Base-by-base conservation (phyloP, 2,113 vertebrate species). In the Elgaria multicarinata region DNA sequence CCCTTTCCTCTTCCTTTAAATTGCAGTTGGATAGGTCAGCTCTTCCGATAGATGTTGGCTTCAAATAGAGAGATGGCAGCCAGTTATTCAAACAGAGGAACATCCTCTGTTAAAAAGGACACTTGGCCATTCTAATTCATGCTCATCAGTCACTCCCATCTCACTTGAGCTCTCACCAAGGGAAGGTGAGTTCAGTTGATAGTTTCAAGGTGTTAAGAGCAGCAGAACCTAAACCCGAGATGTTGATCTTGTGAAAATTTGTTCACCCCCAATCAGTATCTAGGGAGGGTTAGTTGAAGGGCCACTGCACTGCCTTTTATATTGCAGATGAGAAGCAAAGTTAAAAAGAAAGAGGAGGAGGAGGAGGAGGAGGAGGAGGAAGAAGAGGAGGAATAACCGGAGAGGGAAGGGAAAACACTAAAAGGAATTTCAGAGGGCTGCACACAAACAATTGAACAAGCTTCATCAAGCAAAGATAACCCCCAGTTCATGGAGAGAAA, bases 381-480 rank as follows among this genome's bases (percentile, higher is more conserved):
- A n/a, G n/a, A n/a, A n/a, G n/a, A n/a, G n/a, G n/a, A n/a, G 58
- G 12, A 72, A 44, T 82, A 46, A 79, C 3, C 18, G 36, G 16
- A 9, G n/a, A 9, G 44, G 1, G 46, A 8, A 1, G 28, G 36
- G 28, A n/a, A n/a, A n/a, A 62, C 58, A 6, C 28, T 28, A 22
- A 28, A 77, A 75, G 14, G 39, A 90, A 82, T 33, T 42, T 55
- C 42, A 53, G 85, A 62, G 9, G 33, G 66, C 24, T 81, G 76
- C n/a, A n/a, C n/a, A n/a, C n/a, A 80, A 84, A 66, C 10, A 44
- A n/a, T n/a, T n/a, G n/a, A n/a, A n/a, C n/a, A 87, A 88, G 26
- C 72, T 80, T 93, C n/a, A 66, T 87, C 53, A 90, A 88, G 53
- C 18, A n/a, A 77, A 26, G 16, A 69, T 75, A 89, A n/a, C 39